Evolutionary conservation across 1,140 invertebrate species (phyloP), one percentile per base, ranked within the genome.

Genomic region (Drosophila seguyi): DNA sequence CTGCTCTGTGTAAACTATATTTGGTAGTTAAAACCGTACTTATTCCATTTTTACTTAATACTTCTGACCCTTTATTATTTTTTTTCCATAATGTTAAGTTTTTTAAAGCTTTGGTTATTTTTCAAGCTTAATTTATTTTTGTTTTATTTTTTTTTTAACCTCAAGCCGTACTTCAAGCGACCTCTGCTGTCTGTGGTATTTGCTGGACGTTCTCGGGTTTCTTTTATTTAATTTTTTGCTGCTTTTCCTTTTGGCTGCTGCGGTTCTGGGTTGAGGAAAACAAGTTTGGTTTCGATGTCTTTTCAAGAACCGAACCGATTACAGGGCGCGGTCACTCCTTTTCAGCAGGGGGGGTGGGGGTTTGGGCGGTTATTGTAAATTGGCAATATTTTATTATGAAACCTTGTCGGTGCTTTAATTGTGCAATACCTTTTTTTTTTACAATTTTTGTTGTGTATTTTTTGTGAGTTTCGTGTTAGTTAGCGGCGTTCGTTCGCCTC

Each of bases 361-460:
- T 50, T 48, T 11, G 10, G 16, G 11, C 34, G 27, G 27, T 18
- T 50, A 86, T 81, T 85, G 79, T 81, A 81, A 86, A 86, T 81
- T 81, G 63, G 68, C 74, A 87, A 87, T 82, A 86, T 86, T 87
- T 86, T 82, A 78, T 82, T 82, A 82, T 82, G 79, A 84, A 85
- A 81, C 81, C 68, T 72, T 58, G 71, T 50, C 58, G 63, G 76
- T 59, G 74, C 45, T 56, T 66, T 69, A 78, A 86, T 85, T 85
- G 82, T 85, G 81, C 79, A 83, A 84, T 71, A 57, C 55, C 27
- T 67, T 65, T 47, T 36, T 22, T 18, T 53, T 65, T 44, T 48
- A 14, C 16, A 11, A 13, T 48, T n/a, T 27, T 27, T 27, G 3
- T 27, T 48, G 16, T 48, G 16, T 48, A 16, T 50, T n/a, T 16